These are phyloP conservation scores for Heliopora coerulea DNA, from an alignment of 92 coral and sea anemone genomes.

Conservation along the genomic window DNA sequence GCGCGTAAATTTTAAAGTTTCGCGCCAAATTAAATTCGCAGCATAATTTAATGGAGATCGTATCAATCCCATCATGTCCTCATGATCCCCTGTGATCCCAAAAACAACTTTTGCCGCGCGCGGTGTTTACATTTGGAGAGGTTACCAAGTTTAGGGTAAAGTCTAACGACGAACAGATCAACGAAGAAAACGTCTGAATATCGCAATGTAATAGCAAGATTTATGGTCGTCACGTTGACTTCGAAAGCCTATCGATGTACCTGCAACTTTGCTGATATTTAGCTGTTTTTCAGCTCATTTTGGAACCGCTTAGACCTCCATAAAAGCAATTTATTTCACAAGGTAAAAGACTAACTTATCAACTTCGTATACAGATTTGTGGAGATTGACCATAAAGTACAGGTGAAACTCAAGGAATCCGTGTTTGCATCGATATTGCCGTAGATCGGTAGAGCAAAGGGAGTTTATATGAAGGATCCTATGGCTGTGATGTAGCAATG, in stretches of 20 bases:
- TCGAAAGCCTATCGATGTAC: constrained; percentile 3
- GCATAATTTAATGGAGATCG: too few species aligned
- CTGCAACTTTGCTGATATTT: constrained; percentile 8
- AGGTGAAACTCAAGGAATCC: not conserved
- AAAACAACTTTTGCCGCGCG: too few species aligned
- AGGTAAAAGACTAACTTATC: constrained; percentile 7
- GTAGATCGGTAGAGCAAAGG: not conserved
- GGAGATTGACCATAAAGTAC: not conserved
- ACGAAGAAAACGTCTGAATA: not conserved
- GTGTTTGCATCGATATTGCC: constrained; percentile 10
- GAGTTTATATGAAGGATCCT: not conserved
- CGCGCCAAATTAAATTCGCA: too few species aligned
- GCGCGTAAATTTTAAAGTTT: too few species aligned
- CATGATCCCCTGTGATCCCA: too few species aligned
- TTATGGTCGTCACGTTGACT: constrained; percentile 6
- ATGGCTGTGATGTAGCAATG: not conserved
- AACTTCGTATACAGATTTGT: constrained; percentile 23
- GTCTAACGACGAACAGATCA: not conserved
- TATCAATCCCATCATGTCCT: too few species aligned
- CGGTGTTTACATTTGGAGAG: too few species aligned
- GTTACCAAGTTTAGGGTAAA: too few species aligned
- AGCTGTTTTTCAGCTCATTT: constrained; percentile 16
- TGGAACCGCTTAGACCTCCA: constrained; percentile 20
- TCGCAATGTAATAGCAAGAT: not conserved
- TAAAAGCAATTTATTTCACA: constrained; percentile 2